Evolutionary conservation across 2,113 vertebrate genomes (phyloP).

Genomic region (Irena cyanogastra): DNA sequence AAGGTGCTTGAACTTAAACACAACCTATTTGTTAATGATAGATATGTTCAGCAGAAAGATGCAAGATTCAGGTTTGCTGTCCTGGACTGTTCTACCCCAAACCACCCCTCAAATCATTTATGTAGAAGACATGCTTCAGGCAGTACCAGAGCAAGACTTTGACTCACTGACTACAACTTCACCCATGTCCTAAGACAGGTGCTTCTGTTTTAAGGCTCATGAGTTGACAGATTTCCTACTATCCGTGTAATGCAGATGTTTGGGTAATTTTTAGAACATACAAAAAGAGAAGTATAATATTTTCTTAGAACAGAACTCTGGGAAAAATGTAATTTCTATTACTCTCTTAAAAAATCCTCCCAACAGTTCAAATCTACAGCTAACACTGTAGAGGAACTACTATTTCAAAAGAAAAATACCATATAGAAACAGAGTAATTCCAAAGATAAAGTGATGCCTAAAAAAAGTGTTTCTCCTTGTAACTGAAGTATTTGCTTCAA

Average conservation of each 20-base stretch:
- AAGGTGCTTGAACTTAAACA: not conserved
- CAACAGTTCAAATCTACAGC: not conserved
- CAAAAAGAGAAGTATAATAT: not conserved
- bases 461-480: not conserved
- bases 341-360: not conserved
- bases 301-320: not conserved
- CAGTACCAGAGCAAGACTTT: not conserved
- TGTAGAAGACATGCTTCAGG: not conserved
- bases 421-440: not conserved
- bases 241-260: not conserved
- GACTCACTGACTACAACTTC: not conserved
- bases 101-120: not conserved
- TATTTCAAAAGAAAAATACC: not conserved
- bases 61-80: not conserved
- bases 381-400: not conserved
- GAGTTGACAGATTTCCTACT: not conserved
- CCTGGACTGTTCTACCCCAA: not conserved
- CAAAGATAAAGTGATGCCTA: not conserved
- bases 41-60: not conserved
- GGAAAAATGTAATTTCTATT: not conserved
- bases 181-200: not conserved
- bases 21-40: not conserved
- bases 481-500: not conserved
- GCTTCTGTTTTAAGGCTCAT: not conserved
- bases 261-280: not conserved